phyloP scores from a whole-genome alignment of 2,113 vertebrate genomes.

The Callipepla squamata region DNA sequence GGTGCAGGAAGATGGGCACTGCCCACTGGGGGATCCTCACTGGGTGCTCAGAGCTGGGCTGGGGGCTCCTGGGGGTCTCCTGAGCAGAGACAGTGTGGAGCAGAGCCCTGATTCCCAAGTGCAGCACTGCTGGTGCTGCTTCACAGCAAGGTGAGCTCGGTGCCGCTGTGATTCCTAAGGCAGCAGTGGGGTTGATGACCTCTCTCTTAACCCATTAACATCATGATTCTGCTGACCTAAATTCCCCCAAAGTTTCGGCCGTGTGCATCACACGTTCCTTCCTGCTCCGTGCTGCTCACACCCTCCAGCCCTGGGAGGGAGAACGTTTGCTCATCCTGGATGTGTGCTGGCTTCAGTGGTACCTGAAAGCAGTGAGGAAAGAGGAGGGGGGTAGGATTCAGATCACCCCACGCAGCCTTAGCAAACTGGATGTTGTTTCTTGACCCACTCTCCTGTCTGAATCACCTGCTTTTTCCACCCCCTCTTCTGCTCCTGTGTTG shows the following conservation, averaged over 20 bases:
- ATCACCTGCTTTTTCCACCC: constrained; percentile 36
- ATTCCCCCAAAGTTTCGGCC: constrained; percentile 49
- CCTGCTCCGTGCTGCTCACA: background rate
- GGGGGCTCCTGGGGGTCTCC: background rate
- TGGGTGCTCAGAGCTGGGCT: background rate
- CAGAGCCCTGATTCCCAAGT: background rate
- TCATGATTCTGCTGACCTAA: constrained; percentile 61
- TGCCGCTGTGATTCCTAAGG: background rate
- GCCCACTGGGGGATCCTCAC: no score
- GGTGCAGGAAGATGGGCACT: rapidly evolving
- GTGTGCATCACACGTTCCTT: background rate
- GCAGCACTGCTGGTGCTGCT: background rate
- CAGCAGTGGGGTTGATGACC: background rate
- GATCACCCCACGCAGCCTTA: background rate
- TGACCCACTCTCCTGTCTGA: background rate
- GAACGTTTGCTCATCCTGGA: background rate
- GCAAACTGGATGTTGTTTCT: constrained; percentile 16
- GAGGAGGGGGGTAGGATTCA: background rate
- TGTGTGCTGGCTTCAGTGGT: background rate
- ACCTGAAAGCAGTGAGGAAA: background rate
- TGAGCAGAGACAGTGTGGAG: rapidly evolving
- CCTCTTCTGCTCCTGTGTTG: constrained; percentile 9
- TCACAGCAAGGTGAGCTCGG: background rate
- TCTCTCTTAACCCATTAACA: constrained; percentile 13
- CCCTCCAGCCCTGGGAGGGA: background rate